These are phyloP conservation scores for Rhingia rostrata DNA, from an alignment of 2,888 invertebrate genomes.

Conservation along the genomic window DNA sequence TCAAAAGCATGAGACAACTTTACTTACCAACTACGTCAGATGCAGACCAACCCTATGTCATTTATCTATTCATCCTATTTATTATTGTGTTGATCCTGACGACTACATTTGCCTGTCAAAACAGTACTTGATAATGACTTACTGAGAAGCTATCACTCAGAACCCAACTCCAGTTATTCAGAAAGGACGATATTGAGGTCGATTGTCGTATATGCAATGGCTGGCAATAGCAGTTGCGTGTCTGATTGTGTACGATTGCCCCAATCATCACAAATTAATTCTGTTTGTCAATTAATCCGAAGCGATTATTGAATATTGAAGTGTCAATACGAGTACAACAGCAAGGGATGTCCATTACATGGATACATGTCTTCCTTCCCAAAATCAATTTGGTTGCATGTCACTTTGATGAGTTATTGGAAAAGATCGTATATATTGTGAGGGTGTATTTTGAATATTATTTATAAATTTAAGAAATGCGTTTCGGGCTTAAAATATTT, in stretches of 20 bases:
- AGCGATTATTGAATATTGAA: constrained; percentile 60
- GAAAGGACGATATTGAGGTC: constrained; percentile 5
- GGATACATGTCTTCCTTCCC: not conserved
- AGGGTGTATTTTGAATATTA: too few species aligned
- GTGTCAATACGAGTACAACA: constrained; percentile 42
- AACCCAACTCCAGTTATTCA: not conserved
- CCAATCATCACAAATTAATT: constrained; percentile 64
- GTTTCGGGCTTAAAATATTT: too few species aligned
- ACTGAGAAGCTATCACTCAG: constrained; percentile 14
- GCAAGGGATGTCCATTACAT: constrained; percentile 8
- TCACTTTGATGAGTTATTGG: not conserved
- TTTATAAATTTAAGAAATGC: too few species aligned
- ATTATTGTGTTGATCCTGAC: constrained; percentile 39
- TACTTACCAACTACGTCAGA: not conserved
- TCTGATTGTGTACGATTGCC: constrained; percentile 44
- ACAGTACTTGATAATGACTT: constrained; percentile 50
- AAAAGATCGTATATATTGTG: not conserved
- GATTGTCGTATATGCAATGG: constrained; percentile 2
- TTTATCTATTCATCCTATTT: constrained; percentile 2
- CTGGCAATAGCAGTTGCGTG: constrained; percentile 44
- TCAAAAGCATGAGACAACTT: not conserved
- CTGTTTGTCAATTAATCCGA: constrained; percentile 46
- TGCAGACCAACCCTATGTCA: not conserved
- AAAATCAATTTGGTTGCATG: constrained; percentile 7
- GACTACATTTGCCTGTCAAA: constrained; percentile 58